Base-by-base conservation (phyloP, 1,140 invertebrate genomes). In the Atta colombica region DNA sequence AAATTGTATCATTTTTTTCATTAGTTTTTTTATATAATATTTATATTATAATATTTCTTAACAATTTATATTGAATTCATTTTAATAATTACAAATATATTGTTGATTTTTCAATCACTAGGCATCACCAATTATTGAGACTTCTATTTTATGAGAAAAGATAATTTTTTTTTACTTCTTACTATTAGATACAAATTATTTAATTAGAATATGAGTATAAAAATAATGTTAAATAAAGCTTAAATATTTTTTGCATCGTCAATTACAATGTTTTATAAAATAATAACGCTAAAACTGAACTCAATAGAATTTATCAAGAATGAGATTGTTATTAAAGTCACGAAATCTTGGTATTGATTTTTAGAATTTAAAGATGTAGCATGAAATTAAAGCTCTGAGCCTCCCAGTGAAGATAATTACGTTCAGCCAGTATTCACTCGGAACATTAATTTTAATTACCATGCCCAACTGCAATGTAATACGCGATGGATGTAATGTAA, bases 401-500 rank as follows among this genome's bases (percentile, higher is more conserved):
- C 77, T 61, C 49, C 1, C 84, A 60, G 60, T 61, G 28, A 87
- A 60, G 51, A 87, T 58, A 80, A 87, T 90, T 90, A 90, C 69
- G 53, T n/a, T 49, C 89, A 66, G 88, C 45, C 45, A 89, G 58
- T 68, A 51, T 78, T 66, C 80, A 39, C 69, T 74, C 53, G 88
- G 72, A 87, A 89, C 88, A 90, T 90, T 90, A 90, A 90, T 90
- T 90, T 89, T 89, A 89, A 90, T 90, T 90, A 89, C 28, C 77
- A 77, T 35, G 72, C 74, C 65, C 58, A 84, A 90, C 88, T 72
- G 71, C 69, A 58, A 82, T 82, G 71, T 82, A 77, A 89, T 89
- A 74, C 88, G 85, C 85, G 85, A 12, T 86, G 68, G 71, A 78
- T 81, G 85, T 78, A 84, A 78, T 61, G 66, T 89, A 78, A 89